Percentiles rank a stretch among this genome's conserved stretches.
Evolutionary conservation across 2,113 vertebrate species (phyloP).

Genomic region (Lipotes vexillifer): DNA sequence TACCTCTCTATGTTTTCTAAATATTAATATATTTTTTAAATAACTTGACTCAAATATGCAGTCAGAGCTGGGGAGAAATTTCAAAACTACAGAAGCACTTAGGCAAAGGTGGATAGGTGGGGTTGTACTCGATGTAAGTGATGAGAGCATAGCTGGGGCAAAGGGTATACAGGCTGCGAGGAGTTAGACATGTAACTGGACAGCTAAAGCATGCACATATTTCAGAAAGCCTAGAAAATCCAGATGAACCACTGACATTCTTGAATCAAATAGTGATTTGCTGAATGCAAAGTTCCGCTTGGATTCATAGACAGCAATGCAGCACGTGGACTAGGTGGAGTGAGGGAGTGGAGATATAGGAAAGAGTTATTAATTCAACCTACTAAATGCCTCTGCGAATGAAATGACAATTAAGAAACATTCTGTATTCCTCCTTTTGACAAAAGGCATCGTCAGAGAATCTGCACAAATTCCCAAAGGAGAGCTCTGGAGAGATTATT

Average conservation of each 20-base stretch:
- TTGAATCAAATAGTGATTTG: neutral
- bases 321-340: neutral
- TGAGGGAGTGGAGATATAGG: neutral
- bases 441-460: neutral
- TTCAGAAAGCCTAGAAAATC: neutral
- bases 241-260: neutral
- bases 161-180: neutral
- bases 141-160: neutral
- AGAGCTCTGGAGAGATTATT: neutral
- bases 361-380: neutral
- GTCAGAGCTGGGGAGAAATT: neutral
- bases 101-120: neutral
- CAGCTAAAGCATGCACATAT: neutral
- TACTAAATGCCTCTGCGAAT: conserved; percentile 9
- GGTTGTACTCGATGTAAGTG: neutral
- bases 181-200: neutral
- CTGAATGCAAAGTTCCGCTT: neutral
- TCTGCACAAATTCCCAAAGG: neutral
- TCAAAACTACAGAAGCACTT: neutral
- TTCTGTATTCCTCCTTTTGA: conserved; percentile 4
- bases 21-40: neutral
- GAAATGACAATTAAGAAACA: conserved; percentile 28
- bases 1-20: neutral
- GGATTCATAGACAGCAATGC: neutral
- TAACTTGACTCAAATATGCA: neutral